phyloP scores from a whole-genome alignment of 2,797 vertebrate genomes.

The Darevskia mixta region DNA sequence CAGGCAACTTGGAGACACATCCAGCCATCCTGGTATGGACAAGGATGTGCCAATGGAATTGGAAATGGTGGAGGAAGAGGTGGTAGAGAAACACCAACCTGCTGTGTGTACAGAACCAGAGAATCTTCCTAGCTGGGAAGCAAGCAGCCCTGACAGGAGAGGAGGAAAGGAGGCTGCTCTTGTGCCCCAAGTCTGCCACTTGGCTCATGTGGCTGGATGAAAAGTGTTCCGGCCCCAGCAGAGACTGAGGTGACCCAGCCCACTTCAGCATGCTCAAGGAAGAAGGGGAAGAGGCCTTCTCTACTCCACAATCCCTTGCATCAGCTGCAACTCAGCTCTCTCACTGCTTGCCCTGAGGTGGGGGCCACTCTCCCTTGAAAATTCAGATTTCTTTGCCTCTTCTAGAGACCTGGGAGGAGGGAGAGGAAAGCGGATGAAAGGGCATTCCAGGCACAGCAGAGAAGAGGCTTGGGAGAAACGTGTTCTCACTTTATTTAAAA shows the following conservation, averaged over 20 bases:
- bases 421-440: neutral
- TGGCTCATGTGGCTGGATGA: neutral
- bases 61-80: no score
- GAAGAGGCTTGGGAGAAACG: constrained; percentile 6
- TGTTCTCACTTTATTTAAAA: constrained; percentile 76
- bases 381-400: neutral
- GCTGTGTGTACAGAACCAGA: no score
- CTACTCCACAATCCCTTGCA: neutral
- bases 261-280: neutral
- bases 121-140: no score
- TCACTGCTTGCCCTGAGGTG: neutral
- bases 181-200: neutral
- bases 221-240: neutral
- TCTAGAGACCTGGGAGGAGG: neutral
- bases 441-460: neutral
- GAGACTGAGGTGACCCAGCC: neutral
- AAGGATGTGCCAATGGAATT: no score
- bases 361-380: neutral
- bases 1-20: no score
- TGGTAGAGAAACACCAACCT: no score
- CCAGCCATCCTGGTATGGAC: no score
- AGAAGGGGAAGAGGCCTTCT: neutral
- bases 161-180: neutral
- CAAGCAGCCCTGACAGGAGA: neutral
- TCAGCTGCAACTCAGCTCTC: neutral